A percentile compares a stretch with the other conserved stretches of the same genome.
These are phyloP conservation scores for Heliconius hewitsoni DNA, from an alignment of 1,140 invertebrate genomes.

Conservation along the genomic window DNA sequence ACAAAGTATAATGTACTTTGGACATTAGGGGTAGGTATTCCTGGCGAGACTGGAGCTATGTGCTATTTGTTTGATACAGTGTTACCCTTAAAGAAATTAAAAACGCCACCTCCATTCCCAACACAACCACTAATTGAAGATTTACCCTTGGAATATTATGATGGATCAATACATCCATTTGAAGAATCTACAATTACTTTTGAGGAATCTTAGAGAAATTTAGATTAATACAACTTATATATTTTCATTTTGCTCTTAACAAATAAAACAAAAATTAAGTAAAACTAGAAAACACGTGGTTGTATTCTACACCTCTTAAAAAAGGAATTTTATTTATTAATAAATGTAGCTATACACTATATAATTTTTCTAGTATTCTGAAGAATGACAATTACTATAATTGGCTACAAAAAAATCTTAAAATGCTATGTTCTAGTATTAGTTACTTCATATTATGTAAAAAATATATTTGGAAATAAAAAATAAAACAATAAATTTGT, in stretches of 20 bases:
- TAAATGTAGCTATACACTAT: no score
- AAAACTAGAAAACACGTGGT: no score
- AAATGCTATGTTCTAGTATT: not conserved
- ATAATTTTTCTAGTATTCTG: no score
- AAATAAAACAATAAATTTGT: not conserved
- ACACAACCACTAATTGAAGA: conserved; percentile 86
- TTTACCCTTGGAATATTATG: conserved; percentile 86
- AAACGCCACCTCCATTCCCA: conserved; percentile 88
- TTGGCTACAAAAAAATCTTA: not conserved
- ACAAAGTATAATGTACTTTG: conserved; percentile 96
- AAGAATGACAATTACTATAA: not conserved
- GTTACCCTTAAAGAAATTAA: conserved; percentile 83
- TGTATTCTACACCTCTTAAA: no score
- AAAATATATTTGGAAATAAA: not conserved
- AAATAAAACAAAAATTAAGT: no score
- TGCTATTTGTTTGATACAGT: conserved; percentile 92
- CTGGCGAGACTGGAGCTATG: conserved; percentile 90
- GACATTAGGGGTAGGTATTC: conserved; percentile 89
- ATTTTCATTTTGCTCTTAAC: no score
- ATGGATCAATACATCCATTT: conserved; percentile 87
- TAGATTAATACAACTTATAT: no score
- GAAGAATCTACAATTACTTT: conserved; percentile 85
- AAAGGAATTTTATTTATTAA: no score
- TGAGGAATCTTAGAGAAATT: conserved; percentile 76
- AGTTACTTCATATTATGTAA: not conserved